Evolutionary conservation across 2,888 invertebrate species (phyloP).

Genomic region (Dynastes tityus): DNA sequence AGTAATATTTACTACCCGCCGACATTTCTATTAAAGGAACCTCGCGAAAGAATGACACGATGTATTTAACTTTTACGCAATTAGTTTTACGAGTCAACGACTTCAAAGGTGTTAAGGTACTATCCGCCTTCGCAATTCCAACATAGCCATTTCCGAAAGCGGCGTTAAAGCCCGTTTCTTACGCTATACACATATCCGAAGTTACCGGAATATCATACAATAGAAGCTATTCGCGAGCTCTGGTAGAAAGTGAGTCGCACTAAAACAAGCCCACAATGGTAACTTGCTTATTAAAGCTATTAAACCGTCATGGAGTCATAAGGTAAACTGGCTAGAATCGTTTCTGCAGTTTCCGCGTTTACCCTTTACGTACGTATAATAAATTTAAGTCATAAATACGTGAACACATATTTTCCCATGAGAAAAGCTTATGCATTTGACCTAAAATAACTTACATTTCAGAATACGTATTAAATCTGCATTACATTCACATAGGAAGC

Average conservation of each 20-base stretch:
- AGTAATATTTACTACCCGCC: slow-evolving; percentile 27
- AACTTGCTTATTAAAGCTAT: slow-evolving; percentile 23
- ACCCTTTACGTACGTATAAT: neutral
- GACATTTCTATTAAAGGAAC: neutral
- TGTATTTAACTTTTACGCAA: slow-evolving; percentile 26
- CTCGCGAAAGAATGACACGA: slow-evolving; percentile 16
- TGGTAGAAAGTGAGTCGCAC: neutral
- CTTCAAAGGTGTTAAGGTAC: neutral
- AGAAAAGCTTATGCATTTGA: neutral
- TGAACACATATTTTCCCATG: neutral
- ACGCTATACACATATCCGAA: neutral
- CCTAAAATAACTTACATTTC: neutral
- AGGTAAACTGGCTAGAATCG: slow-evolving; percentile 1
- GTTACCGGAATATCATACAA: neutral
- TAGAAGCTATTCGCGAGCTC: neutral
- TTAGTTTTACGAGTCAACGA: slow-evolving; percentile 3
- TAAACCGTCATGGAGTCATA: slow-evolving; percentile 8
- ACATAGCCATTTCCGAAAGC: neutral
- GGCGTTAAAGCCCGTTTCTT: neutral
- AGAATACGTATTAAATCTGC: no score
- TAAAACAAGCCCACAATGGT: neutral
- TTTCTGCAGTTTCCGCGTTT: slow-evolving; percentile 9
- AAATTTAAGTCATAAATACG: neutral
- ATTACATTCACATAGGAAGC: no score
- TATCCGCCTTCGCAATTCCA: neutral